A percentile compares a stretch with the other conserved stretches of the same genome.
These are phyloP conservation scores for Haliclona indistincta DNA, from an alignment of 37 sponge, comb jelly and placozoan species.

Conservation along the genomic window DNA sequence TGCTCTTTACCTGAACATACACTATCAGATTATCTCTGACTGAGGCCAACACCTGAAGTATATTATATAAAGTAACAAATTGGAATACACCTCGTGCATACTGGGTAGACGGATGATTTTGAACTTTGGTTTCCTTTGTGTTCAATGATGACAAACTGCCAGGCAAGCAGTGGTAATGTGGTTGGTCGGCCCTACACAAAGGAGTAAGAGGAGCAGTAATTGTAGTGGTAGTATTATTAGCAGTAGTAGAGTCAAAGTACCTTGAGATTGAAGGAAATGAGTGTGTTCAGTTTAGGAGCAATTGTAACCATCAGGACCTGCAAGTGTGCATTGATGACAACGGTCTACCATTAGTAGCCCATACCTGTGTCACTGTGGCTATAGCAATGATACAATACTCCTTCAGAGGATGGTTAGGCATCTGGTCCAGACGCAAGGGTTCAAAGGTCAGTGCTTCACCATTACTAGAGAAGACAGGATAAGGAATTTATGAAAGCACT, in stretches of 20 bases:
- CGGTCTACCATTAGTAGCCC: background rate
- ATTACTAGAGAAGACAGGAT: slow-evolving; percentile 46
- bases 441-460: slow-evolving; percentile 83
- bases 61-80: background rate
- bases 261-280: slow-evolving; percentile 36
- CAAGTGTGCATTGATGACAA: background rate
- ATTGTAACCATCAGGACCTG: slow-evolving; percentile 51
- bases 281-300: slow-evolving; percentile 24
- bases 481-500: background rate
- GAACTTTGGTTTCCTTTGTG: background rate
- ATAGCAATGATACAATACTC: slow-evolving; percentile 48
- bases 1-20: slow-evolving; percentile 72
- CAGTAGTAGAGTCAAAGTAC: slow-evolving; percentile 13
- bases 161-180: slow-evolving; percentile 66
- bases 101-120: slow-evolving; percentile 14
- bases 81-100: slow-evolving; percentile 7
- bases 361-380: slow-evolving; percentile 68
- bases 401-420: slow-evolving; percentile 39
- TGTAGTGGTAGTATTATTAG: background rate
- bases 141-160: slow-evolving; percentile 62
- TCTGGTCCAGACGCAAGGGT: slow-evolving; percentile 54
- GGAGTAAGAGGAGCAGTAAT: background rate
- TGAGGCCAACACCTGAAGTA: slow-evolving; percentile 61
- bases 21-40: slow-evolving; percentile 45
- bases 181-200: slow-evolving; percentile 48